A percentile compares a stretch with the other conserved stretches of the same genome.
phyloP scores from a whole-genome alignment of 64 coral and sea anemone genomes.

The Cladopsammia gracilis region DNA sequence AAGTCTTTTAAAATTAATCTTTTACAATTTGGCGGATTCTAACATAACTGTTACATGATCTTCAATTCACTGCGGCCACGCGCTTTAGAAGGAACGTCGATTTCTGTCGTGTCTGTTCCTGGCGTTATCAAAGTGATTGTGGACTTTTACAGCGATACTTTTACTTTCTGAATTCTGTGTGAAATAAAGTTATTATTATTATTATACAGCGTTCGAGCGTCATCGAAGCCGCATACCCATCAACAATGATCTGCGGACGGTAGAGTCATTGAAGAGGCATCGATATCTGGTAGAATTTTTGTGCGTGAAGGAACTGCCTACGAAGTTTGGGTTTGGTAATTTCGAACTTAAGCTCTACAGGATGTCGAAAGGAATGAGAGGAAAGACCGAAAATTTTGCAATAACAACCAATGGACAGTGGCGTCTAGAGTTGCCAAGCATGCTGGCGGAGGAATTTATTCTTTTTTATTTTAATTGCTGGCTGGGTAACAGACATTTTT shows the following conservation, averaged over 20 bases:
- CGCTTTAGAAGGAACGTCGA: not conserved
- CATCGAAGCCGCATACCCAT: slow-evolving; percentile 35
- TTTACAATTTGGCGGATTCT: not conserved
- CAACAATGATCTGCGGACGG: not conserved
- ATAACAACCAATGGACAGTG: slow-evolving; percentile 17
- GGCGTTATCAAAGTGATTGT: not conserved
- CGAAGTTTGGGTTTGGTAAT: slow-evolving; percentile 5
- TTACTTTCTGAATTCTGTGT: too few species aligned
- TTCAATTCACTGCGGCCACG: slow-evolving; percentile 27
- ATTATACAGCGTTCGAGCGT: slow-evolving; percentile 7
- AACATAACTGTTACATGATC: slow-evolving; percentile 16
- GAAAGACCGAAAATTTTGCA: slow-evolving; percentile 41
- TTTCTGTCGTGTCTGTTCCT: not conserved
- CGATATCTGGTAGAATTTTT: too few species aligned
- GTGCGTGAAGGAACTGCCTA: not conserved
- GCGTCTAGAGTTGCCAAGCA: slow-evolving; percentile 42
- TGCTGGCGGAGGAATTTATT: slow-evolving; percentile 12
- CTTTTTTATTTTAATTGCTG: too few species aligned
- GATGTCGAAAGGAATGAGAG: slow-evolving; percentile 33
- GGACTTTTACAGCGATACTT: too few species aligned
- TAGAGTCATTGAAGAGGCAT: too few species aligned
- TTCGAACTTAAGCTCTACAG: slow-evolving; percentile 16
- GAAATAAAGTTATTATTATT: too few species aligned
- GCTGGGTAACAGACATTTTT: too few species aligned
- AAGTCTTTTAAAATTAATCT: too few species aligned